These are phyloP conservation scores for Drosophila setifemur DNA, from an alignment of 1,140 invertebrate species.

Conservation along the genomic window DNA sequence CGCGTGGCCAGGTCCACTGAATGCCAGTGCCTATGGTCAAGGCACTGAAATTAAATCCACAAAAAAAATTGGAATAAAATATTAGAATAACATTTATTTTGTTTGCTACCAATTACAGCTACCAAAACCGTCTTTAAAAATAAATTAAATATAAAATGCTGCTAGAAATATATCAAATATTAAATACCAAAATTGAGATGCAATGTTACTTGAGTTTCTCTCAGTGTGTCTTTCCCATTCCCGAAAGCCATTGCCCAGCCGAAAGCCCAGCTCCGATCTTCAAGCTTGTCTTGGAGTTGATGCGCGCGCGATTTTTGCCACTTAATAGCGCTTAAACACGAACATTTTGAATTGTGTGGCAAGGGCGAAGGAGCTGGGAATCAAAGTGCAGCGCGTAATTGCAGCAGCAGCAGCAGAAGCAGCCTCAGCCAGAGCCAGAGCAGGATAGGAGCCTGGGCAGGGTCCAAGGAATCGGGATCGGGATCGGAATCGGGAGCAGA, in stretches of 20 bases:
- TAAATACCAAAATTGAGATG: no score
- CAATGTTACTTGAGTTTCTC: background rate
- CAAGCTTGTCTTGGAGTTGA: slow-evolving; percentile 42
- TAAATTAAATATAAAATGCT: no score
- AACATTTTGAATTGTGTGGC: slow-evolving; percentile 80
- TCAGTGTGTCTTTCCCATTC: background rate
- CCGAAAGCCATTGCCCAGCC: slow-evolving; percentile 1
- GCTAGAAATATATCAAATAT: no score
- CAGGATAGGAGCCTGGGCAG: background rate
- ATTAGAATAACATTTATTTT: no score
- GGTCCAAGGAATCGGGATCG: background rate
- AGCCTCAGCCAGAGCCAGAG: background rate
- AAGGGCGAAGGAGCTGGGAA: slow-evolving; percentile 32
- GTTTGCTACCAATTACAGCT: no score
- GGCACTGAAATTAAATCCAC: no score
- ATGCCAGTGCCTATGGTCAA: background rate
- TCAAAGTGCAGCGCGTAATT: slow-evolving; percentile 79
- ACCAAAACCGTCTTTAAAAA: no score
- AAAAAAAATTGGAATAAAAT: no score
- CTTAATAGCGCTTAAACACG: slow-evolving; percentile 82
- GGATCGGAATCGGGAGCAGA: slow-evolving; percentile 39
- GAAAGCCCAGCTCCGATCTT: slow-evolving; percentile 5
- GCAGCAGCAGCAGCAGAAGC: slow-evolving; percentile 47
- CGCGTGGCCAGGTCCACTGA: slow-evolving; percentile 65
- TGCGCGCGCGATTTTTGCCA: slow-evolving; percentile 79